Conservation (phyloP, 2,888 invertebrate species). For the Tribolium freemani region DNA sequence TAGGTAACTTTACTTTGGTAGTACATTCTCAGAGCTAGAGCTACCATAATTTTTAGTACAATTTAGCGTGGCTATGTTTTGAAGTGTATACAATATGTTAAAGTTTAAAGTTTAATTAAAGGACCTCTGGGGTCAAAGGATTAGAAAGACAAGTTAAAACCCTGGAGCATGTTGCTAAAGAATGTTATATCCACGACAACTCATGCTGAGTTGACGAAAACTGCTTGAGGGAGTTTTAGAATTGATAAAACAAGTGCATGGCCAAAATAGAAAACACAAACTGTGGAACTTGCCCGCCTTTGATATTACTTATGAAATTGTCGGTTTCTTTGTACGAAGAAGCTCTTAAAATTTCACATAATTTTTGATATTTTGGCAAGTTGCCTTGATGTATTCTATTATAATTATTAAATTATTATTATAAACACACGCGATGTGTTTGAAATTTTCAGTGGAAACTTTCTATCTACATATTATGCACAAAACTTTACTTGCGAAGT, state of each 20-base stretch:
- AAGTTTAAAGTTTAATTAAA: neutral
- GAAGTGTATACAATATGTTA: too few relatives aligned
- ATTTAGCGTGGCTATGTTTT: too few relatives aligned
- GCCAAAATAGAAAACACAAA: neutral
- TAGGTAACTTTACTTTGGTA: too few relatives aligned
- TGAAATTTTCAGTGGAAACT: neutral
- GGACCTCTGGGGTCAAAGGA: neutral
- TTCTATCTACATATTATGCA: neutral
- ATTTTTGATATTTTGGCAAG: neutral
- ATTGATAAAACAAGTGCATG: neutral
- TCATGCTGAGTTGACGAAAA: neutral
- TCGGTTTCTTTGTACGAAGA: neutral
- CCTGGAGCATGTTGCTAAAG: neutral
- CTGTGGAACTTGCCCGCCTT: neutral
- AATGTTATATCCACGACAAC: neutral
- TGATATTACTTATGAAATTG: neutral
- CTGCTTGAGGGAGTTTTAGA: neutral
- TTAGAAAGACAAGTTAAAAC: neutral
- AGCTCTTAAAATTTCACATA: neutral
- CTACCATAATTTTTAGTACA: too few relatives aligned
- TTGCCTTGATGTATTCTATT: too few relatives aligned
- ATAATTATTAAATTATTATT: too few relatives aligned
- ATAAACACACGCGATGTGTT: too few relatives aligned
- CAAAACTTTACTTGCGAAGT: neutral
- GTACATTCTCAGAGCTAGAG: too few relatives aligned